Conservation (phyloP, 2,888 invertebrate genomes). For the Parnassius glacialis region DNA sequence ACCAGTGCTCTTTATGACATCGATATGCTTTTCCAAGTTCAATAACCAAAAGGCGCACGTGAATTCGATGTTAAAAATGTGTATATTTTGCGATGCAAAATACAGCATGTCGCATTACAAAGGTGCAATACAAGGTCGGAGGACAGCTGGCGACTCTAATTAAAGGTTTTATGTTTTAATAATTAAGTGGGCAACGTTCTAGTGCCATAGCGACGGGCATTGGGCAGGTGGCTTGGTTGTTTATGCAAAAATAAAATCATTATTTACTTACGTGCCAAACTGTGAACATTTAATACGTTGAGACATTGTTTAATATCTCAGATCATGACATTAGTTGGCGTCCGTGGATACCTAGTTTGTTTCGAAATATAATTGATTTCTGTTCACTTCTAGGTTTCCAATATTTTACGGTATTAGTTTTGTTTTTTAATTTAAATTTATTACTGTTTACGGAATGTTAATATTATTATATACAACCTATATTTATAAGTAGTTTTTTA, state of each 20-base stretch:
- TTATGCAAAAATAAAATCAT: constrained; percentile 73
- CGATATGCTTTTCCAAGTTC: constrained; percentile 24
- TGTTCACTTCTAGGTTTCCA: neutral
- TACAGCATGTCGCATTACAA: constrained; percentile 66
- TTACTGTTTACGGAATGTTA: too few relatives aligned
- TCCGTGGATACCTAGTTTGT: constrained; percentile 34
- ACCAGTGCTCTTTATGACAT: too few relatives aligned
- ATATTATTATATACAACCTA: too few relatives aligned
- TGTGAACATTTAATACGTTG: constrained; percentile 53
- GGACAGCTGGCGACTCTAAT: constrained; percentile 72
- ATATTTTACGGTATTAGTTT: neutral
- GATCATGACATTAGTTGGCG: constrained; percentile 31
- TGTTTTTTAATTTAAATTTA: neutral
- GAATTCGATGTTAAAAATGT: constrained; percentile 62
- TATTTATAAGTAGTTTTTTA: too few relatives aligned
- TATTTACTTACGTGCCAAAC: constrained; percentile 73
- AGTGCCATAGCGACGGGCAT: constrained; percentile 37
- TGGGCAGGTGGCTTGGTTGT: constrained; percentile 62
- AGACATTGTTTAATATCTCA: constrained; percentile 39
- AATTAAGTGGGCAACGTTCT: constrained; percentile 66
- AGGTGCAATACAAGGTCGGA: constrained; percentile 73
- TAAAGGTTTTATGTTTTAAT: constrained; percentile 79
- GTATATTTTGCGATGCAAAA: constrained; percentile 70
- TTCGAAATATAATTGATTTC: neutral
- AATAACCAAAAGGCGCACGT: constrained; percentile 33